These are phyloP conservation scores for Siderastrea radians DNA, from an alignment of 92 coral and sea anemone species.

Conservation along the genomic window DNA sequence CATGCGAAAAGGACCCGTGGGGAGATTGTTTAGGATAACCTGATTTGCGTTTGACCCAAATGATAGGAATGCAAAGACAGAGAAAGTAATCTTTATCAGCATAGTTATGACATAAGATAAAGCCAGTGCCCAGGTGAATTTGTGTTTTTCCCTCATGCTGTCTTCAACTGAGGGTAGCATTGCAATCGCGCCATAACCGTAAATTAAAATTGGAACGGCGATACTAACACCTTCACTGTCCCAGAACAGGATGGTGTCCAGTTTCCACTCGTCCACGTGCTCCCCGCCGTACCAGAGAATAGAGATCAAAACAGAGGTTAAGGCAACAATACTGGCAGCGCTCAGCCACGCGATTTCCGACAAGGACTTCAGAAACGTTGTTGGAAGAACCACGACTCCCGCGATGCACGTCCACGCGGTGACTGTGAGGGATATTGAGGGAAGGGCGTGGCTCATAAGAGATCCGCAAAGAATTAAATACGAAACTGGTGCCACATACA, in stretches of 20 bases:
- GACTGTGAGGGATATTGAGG: too few relatives aligned
- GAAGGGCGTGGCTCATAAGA: too few relatives aligned
- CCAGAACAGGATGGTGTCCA: not conserved
- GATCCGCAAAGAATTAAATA: too few relatives aligned
- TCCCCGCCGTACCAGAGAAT: conserved; percentile 8
- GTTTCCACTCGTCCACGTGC: not conserved
- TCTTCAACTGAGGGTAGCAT: not conserved
- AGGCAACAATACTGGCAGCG: too few relatives aligned
- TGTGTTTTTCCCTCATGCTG: conserved; percentile 1
- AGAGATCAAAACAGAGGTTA: too few relatives aligned
- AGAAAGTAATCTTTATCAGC: not conserved
- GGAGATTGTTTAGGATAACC: not conserved
- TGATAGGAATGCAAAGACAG: not conserved
- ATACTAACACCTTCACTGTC: not conserved
- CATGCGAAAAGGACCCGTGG: not conserved
- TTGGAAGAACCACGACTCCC: too few relatives aligned
- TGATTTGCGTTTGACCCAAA: not conserved
- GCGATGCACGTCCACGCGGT: too few relatives aligned
- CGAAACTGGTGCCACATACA: too few relatives aligned
- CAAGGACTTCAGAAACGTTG: too few relatives aligned
- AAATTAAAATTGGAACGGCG: not conserved
- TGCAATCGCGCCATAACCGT: not conserved
- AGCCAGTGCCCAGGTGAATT: not conserved
- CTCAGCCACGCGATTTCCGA: too few relatives aligned
- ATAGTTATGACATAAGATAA: not conserved